phyloP scores from a whole-genome alignment of 1,140 invertebrate genomes.

The Calliphora vicina region DNA sequence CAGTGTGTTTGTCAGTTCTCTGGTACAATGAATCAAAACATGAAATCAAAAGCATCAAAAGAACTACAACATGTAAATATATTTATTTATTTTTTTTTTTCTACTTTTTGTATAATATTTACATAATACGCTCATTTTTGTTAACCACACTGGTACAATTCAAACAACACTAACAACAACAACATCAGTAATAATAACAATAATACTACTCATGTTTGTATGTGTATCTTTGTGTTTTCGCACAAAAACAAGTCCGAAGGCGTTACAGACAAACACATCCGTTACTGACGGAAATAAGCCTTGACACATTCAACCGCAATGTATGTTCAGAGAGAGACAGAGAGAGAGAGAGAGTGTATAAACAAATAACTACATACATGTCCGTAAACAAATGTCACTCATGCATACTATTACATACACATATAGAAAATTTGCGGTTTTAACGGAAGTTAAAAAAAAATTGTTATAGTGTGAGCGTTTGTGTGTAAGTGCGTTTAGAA shows the following conservation, averaged over 20 bases:
- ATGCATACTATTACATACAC: not conserved
- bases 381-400: not conserved
- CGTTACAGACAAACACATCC: constrained; percentile 33
- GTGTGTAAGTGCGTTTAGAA: not conserved
- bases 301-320: constrained; percentile 30
- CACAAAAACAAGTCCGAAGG: not conserved
- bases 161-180: not conserved
- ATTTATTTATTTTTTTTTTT: no score
- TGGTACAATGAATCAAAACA: no score
- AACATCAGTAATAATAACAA: not conserved
- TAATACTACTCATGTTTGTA: not conserved
- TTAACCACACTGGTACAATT: not conserved
- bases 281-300: constrained; percentile 28
- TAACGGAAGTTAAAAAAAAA: not conserved
- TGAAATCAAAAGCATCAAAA: no score
- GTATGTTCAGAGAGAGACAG: not conserved
- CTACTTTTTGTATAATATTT: not conserved
- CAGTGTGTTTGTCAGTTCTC: no score
- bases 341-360: not conserved
- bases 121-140: constrained; percentile 5
- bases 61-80: no score
- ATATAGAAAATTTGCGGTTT: constrained; percentile 5
- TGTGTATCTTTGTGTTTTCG: no score
- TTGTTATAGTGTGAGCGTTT: not conserved
- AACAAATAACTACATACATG: not conserved